These are phyloP conservation scores for Lasius fuliginosus DNA, from an alignment of 2,888 invertebrate genomes.

Conservation along the genomic window DNA sequence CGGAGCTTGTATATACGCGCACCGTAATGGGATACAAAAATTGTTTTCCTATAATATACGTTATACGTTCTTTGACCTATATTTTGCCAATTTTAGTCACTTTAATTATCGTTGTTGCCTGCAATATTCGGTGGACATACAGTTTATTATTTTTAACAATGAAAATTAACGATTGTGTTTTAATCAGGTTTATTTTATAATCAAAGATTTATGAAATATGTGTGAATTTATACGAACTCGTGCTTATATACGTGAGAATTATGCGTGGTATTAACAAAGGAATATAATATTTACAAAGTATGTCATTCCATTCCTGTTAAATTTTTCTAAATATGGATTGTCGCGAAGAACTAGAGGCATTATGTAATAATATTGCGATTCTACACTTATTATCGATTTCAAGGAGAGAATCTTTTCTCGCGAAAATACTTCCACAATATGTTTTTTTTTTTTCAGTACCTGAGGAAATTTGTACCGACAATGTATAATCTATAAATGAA, in stretches of 20 bases:
- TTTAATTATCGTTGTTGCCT: conserved; percentile 3
- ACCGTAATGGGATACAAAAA: conserved; percentile 32
- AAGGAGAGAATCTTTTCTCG: background rate
- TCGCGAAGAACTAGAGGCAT: background rate
- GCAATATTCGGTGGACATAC: background rate
- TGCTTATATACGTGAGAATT: background rate
- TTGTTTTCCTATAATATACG: conserved; percentile 44
- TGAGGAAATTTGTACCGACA: conserved; percentile 25
- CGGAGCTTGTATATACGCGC: conserved; percentile 23
- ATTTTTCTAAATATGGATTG: conserved; percentile 10
- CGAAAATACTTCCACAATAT: background rate
- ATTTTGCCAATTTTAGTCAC: conserved; percentile 37
- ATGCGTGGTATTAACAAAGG: background rate
- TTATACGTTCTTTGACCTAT: conserved; percentile 30
- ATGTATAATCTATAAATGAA: conserved; percentile 18
- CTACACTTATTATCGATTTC: background rate
- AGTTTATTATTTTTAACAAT: conserved; percentile 34
- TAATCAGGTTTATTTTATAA: conserved; percentile 38
- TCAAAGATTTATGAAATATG: conserved; percentile 31
- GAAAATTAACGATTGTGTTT: conserved; percentile 38
- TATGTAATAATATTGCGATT: background rate
- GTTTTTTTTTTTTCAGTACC: background rate
- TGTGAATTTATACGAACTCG: conserved; percentile 1
- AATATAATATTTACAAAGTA: background rate
- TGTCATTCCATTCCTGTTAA: background rate